phyloP scores from a whole-genome alignment of 1,140 invertebrate genomes.

The Ptiloglossa arizonensis region DNA sequence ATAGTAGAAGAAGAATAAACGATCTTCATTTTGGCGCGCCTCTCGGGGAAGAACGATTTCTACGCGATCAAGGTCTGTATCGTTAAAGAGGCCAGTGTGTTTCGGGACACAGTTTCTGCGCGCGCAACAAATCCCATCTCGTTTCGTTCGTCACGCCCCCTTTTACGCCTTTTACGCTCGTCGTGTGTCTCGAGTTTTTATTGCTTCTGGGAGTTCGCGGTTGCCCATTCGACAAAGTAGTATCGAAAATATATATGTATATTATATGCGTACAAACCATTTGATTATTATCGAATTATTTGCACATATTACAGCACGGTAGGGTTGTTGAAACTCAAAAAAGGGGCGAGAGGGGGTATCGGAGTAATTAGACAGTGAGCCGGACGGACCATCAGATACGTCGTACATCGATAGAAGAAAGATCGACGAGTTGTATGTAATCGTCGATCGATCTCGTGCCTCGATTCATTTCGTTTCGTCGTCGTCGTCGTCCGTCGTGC shows the following conservation, averaged over 20 bases:
- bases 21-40: constrained; percentile 17
- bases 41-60: constrained; percentile 31
- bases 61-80: constrained; percentile 34
- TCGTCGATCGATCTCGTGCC: constrained; percentile 48
- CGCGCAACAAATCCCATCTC: constrained; percentile 25
- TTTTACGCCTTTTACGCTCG: background rate
- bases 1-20: constrained; percentile 13
- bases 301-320: constrained; percentile 72
- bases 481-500: constrained; percentile 56
- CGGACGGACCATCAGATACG: constrained; percentile 66
- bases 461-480: constrained; percentile 48
- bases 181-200: constrained; percentile 34
- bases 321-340: constrained; percentile 50
- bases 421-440: constrained; percentile 46
- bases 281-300: constrained; percentile 75
- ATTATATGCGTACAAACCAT: constrained; percentile 63
- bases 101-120: constrained; percentile 23
- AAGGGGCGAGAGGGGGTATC: constrained; percentile 41
- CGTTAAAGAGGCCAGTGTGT: constrained; percentile 40
- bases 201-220: constrained; percentile 42
- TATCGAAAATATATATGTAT: constrained; percentile 74
- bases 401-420: constrained; percentile 55
- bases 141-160: constrained; percentile 18
- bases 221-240: constrained; percentile 59
- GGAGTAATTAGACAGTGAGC: constrained; percentile 57